Base-by-base conservation (phyloP, 2,797 vertebrate species). In the Rhyacichthys aspro region DNA sequence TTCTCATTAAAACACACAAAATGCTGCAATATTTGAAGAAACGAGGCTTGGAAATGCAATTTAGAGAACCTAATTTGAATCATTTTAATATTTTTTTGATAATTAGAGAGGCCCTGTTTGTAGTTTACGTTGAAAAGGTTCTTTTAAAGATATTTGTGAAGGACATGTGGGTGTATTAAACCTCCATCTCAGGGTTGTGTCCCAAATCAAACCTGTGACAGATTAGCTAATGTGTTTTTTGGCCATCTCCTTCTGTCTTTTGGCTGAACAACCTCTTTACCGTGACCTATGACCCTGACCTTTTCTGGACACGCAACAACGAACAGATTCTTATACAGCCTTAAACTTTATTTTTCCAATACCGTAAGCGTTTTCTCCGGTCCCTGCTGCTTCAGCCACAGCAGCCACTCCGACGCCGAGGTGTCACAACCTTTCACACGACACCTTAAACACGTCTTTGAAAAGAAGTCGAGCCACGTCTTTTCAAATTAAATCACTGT, bases 211-310 rank as follows among this genome's bases (percentile, higher is more conserved):
- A 50, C 15, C 18, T 32, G 8, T 17, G 39, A 41, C 39, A 52
- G 16, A 14, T 52, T 52, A 19, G 34, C 34, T 52, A 52, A 52
- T 52, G 49, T 19, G 49, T 19, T 52, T 52, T 52, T 52, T 52
- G 49, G 49, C 49, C 9, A 52, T 14, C 47, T 28, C 23, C 3
- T 15, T 16, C n/a, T 11, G 11, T 7, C 7, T 14, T 18, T 28
- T 10, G 23, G n/a, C 23, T 12, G 8, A 38, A 52, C n/a, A 52
- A 38, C 34, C 16, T 38, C 34, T 12, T 10, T 11, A 8, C 12
- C 18, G 14, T 41, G 39, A 11, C 11, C 16, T 37, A 11, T 19
- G 16, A 52, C 16, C 5, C 11, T 15, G 8, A 49, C 28, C n/a
- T n/a, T 16, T 49, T 15, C 34, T 18, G 16, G 34, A 34, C 16